Conservation (phyloP, 2,113 vertebrate species). For the Cryptoleucopteryx plumbea region DNA sequence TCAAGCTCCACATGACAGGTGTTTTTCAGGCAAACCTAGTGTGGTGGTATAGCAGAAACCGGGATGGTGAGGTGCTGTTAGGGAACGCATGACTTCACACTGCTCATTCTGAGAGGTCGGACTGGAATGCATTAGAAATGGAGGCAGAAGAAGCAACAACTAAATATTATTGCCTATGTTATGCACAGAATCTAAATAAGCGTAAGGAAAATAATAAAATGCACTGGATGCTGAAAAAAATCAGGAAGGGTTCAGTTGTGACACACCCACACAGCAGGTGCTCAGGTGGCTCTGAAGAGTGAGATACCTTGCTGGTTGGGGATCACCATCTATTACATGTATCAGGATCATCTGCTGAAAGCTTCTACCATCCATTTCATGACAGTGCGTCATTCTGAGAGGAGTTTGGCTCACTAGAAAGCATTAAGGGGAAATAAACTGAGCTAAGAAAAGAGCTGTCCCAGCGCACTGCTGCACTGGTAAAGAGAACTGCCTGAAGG, state of each 20-base stretch:
- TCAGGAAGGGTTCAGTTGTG: not conserved
- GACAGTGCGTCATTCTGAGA: not conserved
- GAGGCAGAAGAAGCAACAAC: not conserved
- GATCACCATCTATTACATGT: accelerated
- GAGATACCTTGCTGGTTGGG: not conserved
- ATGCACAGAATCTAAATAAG: not conserved
- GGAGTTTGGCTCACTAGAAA: not conserved
- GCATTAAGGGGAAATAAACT: not conserved
- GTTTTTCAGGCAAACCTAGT: not conserved
- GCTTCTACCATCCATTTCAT: not conserved
- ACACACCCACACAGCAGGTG: not conserved
- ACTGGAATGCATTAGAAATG: not conserved
- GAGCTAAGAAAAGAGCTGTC: not conserved
- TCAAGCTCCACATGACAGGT: not conserved
- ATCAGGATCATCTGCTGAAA: not conserved
- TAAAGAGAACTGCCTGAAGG: not conserved
- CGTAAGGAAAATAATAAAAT: not conserved
- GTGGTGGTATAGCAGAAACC: not conserved
- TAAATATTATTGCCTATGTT: not conserved
- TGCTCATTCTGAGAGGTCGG: not conserved
- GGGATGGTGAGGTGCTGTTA: not conserved
- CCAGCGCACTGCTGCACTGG: not conserved
- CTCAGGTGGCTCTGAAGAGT: not conserved
- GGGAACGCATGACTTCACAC: not conserved
- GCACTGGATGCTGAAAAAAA: not conserved